These are phyloP conservation scores for Zaprionus africanus DNA, from an alignment of 1,140 invertebrate genomes.

Conservation along the genomic window DNA sequence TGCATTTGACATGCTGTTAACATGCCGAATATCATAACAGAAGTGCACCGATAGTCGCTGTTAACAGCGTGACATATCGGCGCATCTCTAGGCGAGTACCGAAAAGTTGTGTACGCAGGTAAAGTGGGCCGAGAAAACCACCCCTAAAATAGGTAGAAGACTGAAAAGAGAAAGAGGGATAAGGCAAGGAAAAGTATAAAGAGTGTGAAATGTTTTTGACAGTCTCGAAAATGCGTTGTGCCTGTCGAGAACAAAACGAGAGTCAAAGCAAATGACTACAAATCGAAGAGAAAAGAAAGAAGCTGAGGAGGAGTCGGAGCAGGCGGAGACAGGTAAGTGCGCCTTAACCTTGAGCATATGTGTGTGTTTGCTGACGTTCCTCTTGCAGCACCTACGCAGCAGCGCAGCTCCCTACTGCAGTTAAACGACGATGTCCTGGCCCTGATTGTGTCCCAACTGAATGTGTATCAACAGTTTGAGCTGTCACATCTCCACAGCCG, in stretches of 20 bases:
- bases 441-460: constrained; percentile 60
- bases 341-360: neutral
- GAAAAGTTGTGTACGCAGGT: constrained; percentile 42
- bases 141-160: constrained; percentile 48
- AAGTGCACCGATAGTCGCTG: constrained; percentile 17
- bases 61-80: neutral
- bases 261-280: constrained; percentile 49
- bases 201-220: constrained; percentile 16
- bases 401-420: constrained; percentile 49
- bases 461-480: constrained; percentile 68
- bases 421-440: constrained; percentile 73
- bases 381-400: constrained; percentile 7
- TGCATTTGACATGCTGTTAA: neutral
- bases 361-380: neutral
- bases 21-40: neutral
- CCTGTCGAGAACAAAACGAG: constrained; percentile 33
- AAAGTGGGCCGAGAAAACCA: constrained; percentile 58
- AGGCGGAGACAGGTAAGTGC: constrained; percentile 48
- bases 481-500: constrained; percentile 61
- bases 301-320: neutral
- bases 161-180: neutral
- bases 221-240: constrained; percentile 52
- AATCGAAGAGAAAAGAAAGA: constrained; percentile 13
- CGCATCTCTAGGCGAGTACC: constrained; percentile 44
- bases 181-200: neutral